Percentiles rank a stretch among this genome's conserved stretches.
These are phyloP conservation scores for Rattus rattus DNA, from an alignment of 2,113 vertebrate genomes.

Conservation along the genomic window DNA sequence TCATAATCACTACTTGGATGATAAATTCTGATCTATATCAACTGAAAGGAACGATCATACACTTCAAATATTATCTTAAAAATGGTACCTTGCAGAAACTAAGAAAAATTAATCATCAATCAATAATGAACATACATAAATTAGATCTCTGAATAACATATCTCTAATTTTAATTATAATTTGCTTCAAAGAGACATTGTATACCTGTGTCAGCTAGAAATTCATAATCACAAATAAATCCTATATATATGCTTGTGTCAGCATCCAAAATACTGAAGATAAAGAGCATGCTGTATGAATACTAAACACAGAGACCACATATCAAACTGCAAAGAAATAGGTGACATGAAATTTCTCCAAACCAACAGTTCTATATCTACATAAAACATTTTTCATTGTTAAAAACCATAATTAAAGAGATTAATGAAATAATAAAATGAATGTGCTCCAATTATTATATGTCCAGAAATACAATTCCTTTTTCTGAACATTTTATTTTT, in stretches of 20 bases:
- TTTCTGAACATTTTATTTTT: background rate
- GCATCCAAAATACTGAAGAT: background rate
- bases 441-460: background rate
- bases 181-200: background rate
- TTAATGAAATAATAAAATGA: background rate
- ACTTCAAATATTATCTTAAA: too few species aligned
- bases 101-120: background rate
- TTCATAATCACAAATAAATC: background rate
- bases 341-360: too few species aligned
- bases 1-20: too few species aligned
- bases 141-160: background rate
- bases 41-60: too few species aligned
- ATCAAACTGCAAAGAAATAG: background rate
- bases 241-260: background rate
- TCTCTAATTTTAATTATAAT: background rate
- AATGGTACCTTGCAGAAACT: background rate
- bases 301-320: too few species aligned
- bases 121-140: background rate
- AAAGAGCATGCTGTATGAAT: background rate
- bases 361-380: too few species aligned
- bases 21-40: too few species aligned
- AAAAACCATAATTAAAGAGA: background rate
- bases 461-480: background rate
- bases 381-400: background rate
- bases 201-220: background rate